A percentile compares a stretch with the other conserved stretches of the same genome.
Evolutionary conservation across 2,797 vertebrate genomes (phyloP).

Genomic region (Rhadinocentrus ornatus): DNA sequence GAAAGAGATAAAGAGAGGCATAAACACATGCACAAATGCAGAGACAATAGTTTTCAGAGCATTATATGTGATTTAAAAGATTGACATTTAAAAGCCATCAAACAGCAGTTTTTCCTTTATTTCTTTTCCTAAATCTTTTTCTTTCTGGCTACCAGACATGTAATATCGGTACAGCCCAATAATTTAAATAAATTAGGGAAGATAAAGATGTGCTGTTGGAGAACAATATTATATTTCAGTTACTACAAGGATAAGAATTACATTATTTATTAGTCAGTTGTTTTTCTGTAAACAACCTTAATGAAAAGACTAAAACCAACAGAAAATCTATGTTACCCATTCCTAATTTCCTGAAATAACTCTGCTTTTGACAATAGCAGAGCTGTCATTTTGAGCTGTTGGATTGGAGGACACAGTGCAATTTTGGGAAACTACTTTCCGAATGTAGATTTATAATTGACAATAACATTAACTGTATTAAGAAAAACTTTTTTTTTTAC

Average conservation of each 20-base stretch:
- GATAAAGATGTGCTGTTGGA: not conserved
- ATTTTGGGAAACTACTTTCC: not conserved
- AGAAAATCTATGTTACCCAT: not conserved
- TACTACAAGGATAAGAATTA: not conserved
- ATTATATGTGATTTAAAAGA: not conserved
- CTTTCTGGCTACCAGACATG: not conserved
- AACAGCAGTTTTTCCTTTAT: slow-evolving; percentile 2
- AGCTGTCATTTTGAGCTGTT: not conserved
- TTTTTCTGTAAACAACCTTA: not conserved
- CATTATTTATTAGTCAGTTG: not conserved
- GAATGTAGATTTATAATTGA: not conserved
- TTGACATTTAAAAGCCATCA: not conserved
- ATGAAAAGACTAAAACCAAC: slow-evolving; percentile 2
- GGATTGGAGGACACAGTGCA: not conserved
- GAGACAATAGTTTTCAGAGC: slow-evolving; percentile 1
- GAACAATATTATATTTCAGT: not conserved
- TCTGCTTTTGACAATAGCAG: no score
- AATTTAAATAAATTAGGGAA: not conserved
- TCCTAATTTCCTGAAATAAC: no score
- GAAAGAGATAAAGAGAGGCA: slow-evolving; percentile 45
- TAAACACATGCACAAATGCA: slow-evolving; percentile 35
- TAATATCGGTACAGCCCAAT: not conserved
- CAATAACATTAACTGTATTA: not conserved
- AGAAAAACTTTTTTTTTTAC: not conserved
- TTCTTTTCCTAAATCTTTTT: not conserved